Percentiles rank a stretch among this genome's conserved stretches.
Evolutionary conservation across 1,140 invertebrate species (phyloP).

Genomic region (Bombus picipes): DNA sequence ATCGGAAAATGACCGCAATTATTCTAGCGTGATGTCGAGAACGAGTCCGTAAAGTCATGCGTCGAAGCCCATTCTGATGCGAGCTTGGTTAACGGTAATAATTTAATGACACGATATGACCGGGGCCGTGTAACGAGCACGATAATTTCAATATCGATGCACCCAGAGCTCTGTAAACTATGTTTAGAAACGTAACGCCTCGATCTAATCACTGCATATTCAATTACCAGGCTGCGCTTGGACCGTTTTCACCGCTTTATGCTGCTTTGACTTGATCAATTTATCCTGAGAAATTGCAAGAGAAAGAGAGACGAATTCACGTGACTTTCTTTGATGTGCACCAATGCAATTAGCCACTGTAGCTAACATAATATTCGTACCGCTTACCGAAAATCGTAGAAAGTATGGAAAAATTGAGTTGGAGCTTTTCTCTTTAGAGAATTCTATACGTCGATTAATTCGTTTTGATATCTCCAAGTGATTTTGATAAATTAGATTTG

Average conservation of each 20-base stretch:
- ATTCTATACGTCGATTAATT: background rate
- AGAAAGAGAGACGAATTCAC: background rate
- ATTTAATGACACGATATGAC: conserved; percentile 26
- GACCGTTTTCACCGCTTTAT: conserved; percentile 1
- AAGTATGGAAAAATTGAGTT: background rate
- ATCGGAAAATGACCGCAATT: background rate
- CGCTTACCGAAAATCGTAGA: background rate
- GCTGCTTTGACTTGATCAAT: background rate
- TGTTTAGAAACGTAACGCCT: conserved; percentile 40
- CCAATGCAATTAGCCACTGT: background rate
- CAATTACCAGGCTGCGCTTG: background rate
- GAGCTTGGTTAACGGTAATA: background rate
- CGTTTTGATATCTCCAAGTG: background rate
- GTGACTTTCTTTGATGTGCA: conserved; percentile 1
- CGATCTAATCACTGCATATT: conserved; percentile 36
- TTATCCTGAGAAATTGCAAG: conserved; percentile 16
- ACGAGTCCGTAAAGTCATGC: background rate
- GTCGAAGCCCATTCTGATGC: background rate
- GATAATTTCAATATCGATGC: conserved; percentile 45
- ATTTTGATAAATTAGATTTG: background rate
- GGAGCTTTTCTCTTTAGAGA: background rate
- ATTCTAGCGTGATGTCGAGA: background rate
- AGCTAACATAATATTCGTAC: background rate
- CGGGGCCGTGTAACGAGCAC: conserved; percentile 3
- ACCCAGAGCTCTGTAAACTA: background rate